Conservation (phyloP, 2,113 vertebrate genomes). For the Poecilia latipinna region DNA sequence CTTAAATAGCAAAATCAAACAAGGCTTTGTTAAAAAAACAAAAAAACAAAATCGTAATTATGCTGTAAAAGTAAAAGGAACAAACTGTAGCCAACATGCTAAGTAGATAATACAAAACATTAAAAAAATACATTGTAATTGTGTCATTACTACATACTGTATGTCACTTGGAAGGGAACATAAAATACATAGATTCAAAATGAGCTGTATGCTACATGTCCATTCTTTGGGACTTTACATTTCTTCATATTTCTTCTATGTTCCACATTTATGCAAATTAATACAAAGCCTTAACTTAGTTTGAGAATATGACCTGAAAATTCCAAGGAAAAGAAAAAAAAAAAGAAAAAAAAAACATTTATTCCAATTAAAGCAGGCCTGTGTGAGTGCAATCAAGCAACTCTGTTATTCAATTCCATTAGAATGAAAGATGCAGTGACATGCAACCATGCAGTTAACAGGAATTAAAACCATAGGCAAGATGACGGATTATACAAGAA, state of each 20-base stretch:
- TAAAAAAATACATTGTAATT: background rate
- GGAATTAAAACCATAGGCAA: constrained; percentile 85
- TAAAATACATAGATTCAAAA: background rate
- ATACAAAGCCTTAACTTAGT: background rate
- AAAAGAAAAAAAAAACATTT: constrained; percentile 59
- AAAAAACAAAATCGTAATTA: too few relatives aligned
- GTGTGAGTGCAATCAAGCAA: constrained; percentile 79
- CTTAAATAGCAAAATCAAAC: too few relatives aligned
- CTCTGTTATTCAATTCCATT: constrained; percentile 85
- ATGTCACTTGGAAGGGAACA: background rate
- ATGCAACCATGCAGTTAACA: constrained; percentile 84
- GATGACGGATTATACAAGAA: constrained; percentile 83
- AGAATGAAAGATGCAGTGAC: constrained; percentile 82
- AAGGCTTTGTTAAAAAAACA: too few relatives aligned
- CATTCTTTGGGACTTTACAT: background rate
- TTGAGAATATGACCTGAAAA: constrained; percentile 59
- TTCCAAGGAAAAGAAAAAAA: constrained; percentile 38
- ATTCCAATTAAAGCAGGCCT: constrained; percentile 83
- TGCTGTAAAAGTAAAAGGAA: too few relatives aligned
- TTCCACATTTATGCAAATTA: background rate
- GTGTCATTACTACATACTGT: background rate
- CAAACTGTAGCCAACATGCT: background rate
- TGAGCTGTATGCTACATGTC: background rate
- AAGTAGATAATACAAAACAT: background rate
- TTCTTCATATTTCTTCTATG: constrained; percentile 1